Base-by-base conservation (phyloP, 2,797 vertebrate species). In the Falco columbarius region DNA sequence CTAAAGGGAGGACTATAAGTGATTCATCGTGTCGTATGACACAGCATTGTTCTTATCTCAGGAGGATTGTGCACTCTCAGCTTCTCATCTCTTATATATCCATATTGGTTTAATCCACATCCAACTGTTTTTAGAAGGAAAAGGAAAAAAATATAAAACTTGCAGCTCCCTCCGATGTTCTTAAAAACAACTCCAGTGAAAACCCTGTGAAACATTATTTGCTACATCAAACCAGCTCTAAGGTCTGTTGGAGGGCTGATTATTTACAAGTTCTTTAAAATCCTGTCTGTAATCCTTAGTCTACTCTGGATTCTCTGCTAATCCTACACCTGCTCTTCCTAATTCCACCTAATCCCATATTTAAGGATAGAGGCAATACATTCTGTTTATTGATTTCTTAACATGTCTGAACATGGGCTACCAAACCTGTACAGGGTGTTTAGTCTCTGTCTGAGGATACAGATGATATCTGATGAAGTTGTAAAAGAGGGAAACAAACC, bases 11-110 rank as follows among this genome's bases (percentile, higher is more conserved):
- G 29, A 16, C 12, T 14, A 2, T 42, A 18, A 20, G 55, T 62
- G 44, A 32, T 67, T 77, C 27, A 19, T 71, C 0, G 0, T 59
- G 34, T 63, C 2, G 0, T 66, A 17, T 1, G 11, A 42, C 32
- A 19, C 10, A 10, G 36, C 24, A 5, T 22, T 81, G 65, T 59
- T 81, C 56, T 30, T 84, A 44, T 59, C 40, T 86, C 40, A 10
- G 65, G 54, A 63, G 54, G 12, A 58, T n/a, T 83, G 52, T 36
- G n/a, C 12, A 11, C 62, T 40, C 54, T 51, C 52, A 89, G 66
- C 30, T 59, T 83, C 54, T 51, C 44, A 36, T 63, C 52, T 67
- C 10, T 55, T 0, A 0, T 15, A 24, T 22, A 32, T 77, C 49
- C 24, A 4, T 36, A 26, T 7, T 47, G 61, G 40, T 74, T 92